phyloP scores from a whole-genome alignment of 2,888 invertebrate species.

The Unio delphinus region DNA sequence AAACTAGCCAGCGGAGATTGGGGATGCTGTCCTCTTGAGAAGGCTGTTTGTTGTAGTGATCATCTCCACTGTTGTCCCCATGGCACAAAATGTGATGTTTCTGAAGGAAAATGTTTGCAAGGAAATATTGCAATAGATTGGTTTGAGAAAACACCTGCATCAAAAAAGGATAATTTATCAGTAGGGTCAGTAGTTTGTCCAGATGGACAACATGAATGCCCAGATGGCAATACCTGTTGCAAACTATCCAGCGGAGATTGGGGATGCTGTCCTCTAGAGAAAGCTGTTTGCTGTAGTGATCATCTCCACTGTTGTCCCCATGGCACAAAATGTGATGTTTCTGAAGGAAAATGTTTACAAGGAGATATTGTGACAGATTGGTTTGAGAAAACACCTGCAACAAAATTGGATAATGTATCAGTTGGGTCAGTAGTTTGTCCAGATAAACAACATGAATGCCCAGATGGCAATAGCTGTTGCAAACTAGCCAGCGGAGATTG shows the following conservation, averaged over 20 bases:
- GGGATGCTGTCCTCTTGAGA: slow-evolving; percentile 52
- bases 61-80: slow-evolving; percentile 60
- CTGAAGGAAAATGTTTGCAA: no score
- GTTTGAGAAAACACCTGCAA: slow-evolving; percentile 17
- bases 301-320: slow-evolving; percentile 43
- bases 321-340: slow-evolving; percentile 29
- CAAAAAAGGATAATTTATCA: no score
- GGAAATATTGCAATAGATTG: no score
- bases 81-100: no score
- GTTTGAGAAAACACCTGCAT: no score
- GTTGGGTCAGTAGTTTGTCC: slow-evolving; percentile 10
- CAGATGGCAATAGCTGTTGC: slow-evolving; percentile 8
- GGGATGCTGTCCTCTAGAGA: slow-evolving; percentile 64
- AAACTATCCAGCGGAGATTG: slow-evolving; percentile 41
- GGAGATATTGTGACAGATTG: slow-evolving; percentile 10
- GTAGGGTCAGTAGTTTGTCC: no score
- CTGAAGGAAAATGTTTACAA: slow-evolving; percentile 5
- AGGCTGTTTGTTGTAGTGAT: slow-evolving; percentile 60
- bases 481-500: slow-evolving; percentile 1
- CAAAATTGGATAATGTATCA: slow-evolving; percentile 6
- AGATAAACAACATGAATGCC: slow-evolving; percentile 18
- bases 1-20: slow-evolving; percentile 41
- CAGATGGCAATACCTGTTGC: slow-evolving; percentile 53
- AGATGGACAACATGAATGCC: slow-evolving; percentile 18
- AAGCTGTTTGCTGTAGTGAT: slow-evolving; percentile 44